Conservation (phyloP, 2,113 vertebrate genomes). For the Protomyctophum bolini region DNA sequence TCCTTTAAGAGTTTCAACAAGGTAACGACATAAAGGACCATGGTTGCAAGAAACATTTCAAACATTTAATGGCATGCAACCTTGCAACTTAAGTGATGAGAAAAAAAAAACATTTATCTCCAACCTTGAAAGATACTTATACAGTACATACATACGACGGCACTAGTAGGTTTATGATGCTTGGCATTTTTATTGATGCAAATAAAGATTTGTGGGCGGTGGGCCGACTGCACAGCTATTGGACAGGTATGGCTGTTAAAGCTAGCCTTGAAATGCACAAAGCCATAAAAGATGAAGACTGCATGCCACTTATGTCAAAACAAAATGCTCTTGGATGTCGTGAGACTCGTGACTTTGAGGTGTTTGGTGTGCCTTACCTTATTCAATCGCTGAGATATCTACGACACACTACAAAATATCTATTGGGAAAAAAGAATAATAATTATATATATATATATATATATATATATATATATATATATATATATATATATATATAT, state of each 20-base stretch:
- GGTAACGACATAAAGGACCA: conserved; percentile 29
- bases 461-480: too few relatives aligned
- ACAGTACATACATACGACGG: background rate
- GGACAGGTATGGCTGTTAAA: conserved; percentile 27
- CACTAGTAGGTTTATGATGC: conserved; percentile 3
- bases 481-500: too few relatives aligned
- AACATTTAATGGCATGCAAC: conserved; percentile 9
- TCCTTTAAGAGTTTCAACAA: conserved; percentile 15
- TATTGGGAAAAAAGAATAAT: too few relatives aligned
- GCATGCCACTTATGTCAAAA: background rate
- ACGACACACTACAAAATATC: too few relatives aligned
- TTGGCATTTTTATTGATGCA: background rate
- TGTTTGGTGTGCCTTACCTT: too few relatives aligned
- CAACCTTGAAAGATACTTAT: background rate
- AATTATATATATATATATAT: too few relatives aligned
- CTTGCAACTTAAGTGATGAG: conserved; percentile 50
- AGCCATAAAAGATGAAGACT: background rate
- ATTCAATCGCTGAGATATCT: background rate
- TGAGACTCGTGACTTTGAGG: background rate
- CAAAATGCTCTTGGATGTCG: background rate
- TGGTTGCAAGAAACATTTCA: conserved; percentile 31
- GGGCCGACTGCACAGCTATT: background rate
- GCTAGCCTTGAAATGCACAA: conserved; percentile 28
- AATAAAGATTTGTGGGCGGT: background rate
- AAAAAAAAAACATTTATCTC: conserved; percentile 10